Conservation (phyloP, 2,888 invertebrate species). For the Xylophagus ater region DNA sequence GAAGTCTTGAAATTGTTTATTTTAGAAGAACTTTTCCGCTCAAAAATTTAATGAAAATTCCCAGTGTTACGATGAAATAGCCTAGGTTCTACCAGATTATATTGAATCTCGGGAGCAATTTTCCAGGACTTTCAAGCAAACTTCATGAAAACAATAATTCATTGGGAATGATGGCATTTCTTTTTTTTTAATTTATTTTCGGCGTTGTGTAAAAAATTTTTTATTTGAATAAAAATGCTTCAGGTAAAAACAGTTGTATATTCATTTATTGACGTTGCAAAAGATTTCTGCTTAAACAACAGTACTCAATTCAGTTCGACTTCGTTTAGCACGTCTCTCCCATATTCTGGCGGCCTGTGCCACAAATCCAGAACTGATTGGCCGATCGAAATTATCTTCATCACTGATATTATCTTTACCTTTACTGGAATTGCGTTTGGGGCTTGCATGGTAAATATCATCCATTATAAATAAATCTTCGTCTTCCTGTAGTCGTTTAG, state of each 20-base stretch:
- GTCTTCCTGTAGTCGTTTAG: conserved; percentile 2
- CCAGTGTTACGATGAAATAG: too few species aligned
- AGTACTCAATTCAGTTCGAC: conserved; percentile 8
- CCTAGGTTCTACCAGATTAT: too few species aligned
- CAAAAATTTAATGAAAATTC: too few species aligned
- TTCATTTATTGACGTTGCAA: not conserved
- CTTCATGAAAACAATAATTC: too few species aligned
- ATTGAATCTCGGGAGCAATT: too few species aligned
- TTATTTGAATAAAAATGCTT: not conserved
- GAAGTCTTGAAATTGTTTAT: too few species aligned
- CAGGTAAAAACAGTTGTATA: not conserved
- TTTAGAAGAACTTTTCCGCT: too few species aligned
- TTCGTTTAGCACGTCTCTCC: conserved; percentile 13
- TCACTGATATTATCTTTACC: not conserved
- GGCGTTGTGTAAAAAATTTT: not conserved
- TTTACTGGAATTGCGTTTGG: not conserved
- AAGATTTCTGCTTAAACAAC: conserved; percentile 13
- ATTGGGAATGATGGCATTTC: too few species aligned
- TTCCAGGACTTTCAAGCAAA: too few species aligned
- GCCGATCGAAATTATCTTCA: conserved; percentile 13
- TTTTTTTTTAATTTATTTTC: too few species aligned
- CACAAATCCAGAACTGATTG: conserved; percentile 17
- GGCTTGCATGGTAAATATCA: not conserved
- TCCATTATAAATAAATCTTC: not conserved
- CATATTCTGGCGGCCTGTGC: conserved; percentile 19